phyloP scores from a whole-genome alignment of 2,888 invertebrate genomes.

The Andrena minutula region DNA sequence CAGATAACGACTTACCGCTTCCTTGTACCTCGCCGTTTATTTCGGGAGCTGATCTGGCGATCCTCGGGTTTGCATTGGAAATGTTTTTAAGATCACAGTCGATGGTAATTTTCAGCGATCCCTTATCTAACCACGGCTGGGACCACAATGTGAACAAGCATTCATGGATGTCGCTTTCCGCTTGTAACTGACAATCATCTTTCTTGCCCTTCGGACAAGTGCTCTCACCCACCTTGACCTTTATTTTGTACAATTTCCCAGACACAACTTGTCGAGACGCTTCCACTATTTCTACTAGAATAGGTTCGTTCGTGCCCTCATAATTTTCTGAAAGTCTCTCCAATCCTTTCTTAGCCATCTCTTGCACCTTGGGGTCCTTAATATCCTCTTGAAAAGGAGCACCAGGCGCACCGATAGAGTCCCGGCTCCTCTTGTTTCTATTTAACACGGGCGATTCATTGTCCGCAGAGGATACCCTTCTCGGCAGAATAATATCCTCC shows the following conservation, averaged over 20 bases:
- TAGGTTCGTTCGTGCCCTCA: slow-evolving; percentile 66
- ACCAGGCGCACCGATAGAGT: slow-evolving; percentile 49
- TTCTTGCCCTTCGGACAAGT: slow-evolving; percentile 84
- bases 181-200: slow-evolving; percentile 75
- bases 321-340: slow-evolving; percentile 68
- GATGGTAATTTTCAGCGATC: slow-evolving; percentile 67
- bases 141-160: slow-evolving; percentile 87
- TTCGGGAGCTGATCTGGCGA: neutral
- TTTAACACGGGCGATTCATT: neutral
- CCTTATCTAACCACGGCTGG: slow-evolving; percentile 86
- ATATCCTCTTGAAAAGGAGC: slow-evolving; percentile 23
- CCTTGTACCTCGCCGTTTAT: neutral
- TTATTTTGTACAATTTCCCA: slow-evolving; percentile 87
- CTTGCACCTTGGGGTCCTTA: slow-evolving; percentile 66
- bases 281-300: slow-evolving; percentile 84
- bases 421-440: slow-evolving; percentile 42
- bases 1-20: slow-evolving; percentile 69
- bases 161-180: slow-evolving; percentile 72
- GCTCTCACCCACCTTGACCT: slow-evolving; percentile 87
- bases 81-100: slow-evolving; percentile 44
- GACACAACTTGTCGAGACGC: slow-evolving; percentile 86
- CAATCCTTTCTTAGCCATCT: slow-evolving; percentile 61
- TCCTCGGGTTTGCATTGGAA: neutral
- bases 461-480: neutral
- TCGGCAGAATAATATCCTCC: slow-evolving; percentile 59